Evolutionary conservation across 2,113 vertebrate species (phyloP), one percentile per base, ranked within the genome.

Genomic region (Oreochromis tanganicae): DNA sequence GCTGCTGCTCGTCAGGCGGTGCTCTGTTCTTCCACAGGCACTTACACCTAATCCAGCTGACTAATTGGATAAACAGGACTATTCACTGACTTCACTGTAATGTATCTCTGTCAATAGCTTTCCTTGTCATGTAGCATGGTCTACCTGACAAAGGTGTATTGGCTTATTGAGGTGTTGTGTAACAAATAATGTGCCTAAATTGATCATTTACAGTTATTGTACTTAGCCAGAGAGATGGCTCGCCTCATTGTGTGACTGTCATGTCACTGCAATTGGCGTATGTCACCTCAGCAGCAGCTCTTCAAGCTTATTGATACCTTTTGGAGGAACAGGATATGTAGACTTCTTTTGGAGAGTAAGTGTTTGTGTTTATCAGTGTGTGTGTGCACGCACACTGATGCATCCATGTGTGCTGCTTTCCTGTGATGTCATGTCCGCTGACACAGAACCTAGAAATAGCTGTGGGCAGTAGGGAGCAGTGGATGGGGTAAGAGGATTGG

Each of bases 401-500:
- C 89, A 29, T n/a, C 27, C 85, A 52, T 54, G 68, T 83, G n/a
- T 55, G 14, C 36, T 71, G 84, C 82, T 54, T 80, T 52, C 61
- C 43, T 7, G 61, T 89, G 91, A 93, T 7, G 54, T 93, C 89
- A 94, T 13, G 12, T 92, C 93, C 80, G 82, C 89, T 94, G 91
- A 91, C 87, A 95, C 88, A 94, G 89, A 85, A 85, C 89, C 75
- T 91, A 95, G 94, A 93, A 95, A 95, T 94, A 95, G 95, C 66
- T 36, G 66, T 32, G 43, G 78, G 52, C 56, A 24, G 73, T 36
- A 36, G 75, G 55, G 84, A 81, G 56, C 38, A 63, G 81, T 79
- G 87, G 85, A 86, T 24, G 38, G 61, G 73, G 68, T 96, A 96
- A 97, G 96, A 96, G 96, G 96, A 97, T 97, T 97, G 91, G 88